These are phyloP conservation scores for Pristionchus maxplancki DNA, from an alignment of 2,888 invertebrate genomes.

Conservation along the genomic window DNA sequence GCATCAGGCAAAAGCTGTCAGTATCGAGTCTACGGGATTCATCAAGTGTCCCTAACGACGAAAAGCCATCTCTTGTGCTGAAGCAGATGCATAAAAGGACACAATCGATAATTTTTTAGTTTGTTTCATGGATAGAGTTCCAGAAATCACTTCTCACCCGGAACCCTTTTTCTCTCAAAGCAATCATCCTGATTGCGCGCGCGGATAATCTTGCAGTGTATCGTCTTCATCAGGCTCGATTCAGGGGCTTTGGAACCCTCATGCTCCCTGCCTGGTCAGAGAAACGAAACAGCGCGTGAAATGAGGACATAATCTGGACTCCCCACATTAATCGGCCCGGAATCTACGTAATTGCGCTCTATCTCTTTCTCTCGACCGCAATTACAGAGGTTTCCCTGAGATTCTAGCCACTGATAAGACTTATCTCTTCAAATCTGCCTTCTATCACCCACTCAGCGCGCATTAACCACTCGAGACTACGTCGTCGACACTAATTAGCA, in stretches of 20 bases:
- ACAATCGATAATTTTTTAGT: too few relatives aligned
- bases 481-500: background rate
- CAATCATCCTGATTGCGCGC: background rate
- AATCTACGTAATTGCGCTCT: too few relatives aligned
- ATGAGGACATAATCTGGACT: too few relatives aligned
- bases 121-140: too few relatives aligned
- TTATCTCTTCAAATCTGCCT: too few relatives aligned
- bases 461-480: background rate
- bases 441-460: too few relatives aligned
- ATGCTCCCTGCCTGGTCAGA: background rate
- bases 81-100: too few relatives aligned
- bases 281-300: too few relatives aligned
- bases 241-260: background rate
- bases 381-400: too few relatives aligned
- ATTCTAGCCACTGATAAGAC: too few relatives aligned
- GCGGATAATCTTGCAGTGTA: background rate
- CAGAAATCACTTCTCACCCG: background rate
- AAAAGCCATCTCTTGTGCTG: background rate
- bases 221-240: background rate
- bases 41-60: conserved; percentile 9
- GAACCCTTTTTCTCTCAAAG: background rate
- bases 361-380: too few relatives aligned
- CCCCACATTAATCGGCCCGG: too few relatives aligned
- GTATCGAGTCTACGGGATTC: background rate
- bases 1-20: background rate